Conservation (phyloP, 2,797 vertebrate genomes). For the Gymnoscopelus braueri region DNA sequence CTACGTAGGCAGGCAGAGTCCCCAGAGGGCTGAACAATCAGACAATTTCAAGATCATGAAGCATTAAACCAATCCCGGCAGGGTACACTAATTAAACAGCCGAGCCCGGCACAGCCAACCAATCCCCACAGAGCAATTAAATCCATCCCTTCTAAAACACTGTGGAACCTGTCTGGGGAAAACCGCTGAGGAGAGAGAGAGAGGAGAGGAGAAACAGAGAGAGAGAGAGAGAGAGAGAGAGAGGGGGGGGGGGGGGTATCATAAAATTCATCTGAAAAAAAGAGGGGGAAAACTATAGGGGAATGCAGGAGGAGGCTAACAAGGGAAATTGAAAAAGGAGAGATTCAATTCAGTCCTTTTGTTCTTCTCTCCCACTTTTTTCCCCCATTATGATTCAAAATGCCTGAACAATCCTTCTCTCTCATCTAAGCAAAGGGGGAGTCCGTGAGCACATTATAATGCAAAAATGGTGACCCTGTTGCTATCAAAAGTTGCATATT, state of each 20-base stretch:
- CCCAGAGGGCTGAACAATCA: slow-evolving; percentile 94
- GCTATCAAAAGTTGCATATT: slow-evolving; percentile 95
- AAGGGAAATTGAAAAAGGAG: slow-evolving; percentile 87
- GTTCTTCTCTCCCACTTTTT: slow-evolving; percentile 79
- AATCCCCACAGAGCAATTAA: slow-evolving; percentile 99
- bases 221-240: slow-evolving; percentile 31
- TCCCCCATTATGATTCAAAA: slow-evolving; percentile 91
- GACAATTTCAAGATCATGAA: slow-evolving; percentile 99
- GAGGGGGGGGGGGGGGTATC: slow-evolving; percentile 79
- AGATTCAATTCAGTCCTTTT: slow-evolving; percentile 86
- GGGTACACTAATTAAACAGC: slow-evolving; percentile 99
- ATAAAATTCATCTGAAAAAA: slow-evolving; percentile 92
- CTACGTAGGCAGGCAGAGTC: slow-evolving; percentile 83
- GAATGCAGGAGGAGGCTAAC: slow-evolving; percentile 84
- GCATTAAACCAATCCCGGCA: slow-evolving; percentile 99
- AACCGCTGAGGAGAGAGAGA: slow-evolving; percentile 76
- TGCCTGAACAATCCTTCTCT: slow-evolving; percentile 85
- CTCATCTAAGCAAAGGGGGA: slow-evolving; percentile 67
- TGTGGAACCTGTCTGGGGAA: slow-evolving; percentile 95
- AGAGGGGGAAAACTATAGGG: slow-evolving; percentile 50
- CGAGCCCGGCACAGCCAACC: slow-evolving; percentile 99
- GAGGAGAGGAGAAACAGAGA: slow-evolving; percentile 76
- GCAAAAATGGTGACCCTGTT: slow-evolving; percentile 90
- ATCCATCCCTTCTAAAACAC: slow-evolving; percentile 99
- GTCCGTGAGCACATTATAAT: slow-evolving; percentile 87